A percentile compares a stretch with the other conserved stretches of the same genome.
Conservation (phyloP, 2,797 vertebrate species). For the Eleutherodactylus coqui region DNA sequence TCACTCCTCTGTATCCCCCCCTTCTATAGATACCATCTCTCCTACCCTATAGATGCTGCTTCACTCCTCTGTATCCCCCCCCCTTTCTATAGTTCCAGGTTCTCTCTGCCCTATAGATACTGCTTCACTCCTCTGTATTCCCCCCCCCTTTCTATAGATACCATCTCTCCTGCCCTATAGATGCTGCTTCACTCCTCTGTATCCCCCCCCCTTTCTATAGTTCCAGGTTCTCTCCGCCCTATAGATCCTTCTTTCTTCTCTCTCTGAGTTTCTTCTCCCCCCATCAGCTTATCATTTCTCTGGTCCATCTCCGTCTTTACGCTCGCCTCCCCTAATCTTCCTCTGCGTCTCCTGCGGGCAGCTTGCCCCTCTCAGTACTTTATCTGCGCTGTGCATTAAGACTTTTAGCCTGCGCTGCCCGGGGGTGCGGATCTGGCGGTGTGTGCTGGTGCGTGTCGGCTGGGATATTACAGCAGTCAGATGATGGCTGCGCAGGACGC, state of each 20-base stretch:
- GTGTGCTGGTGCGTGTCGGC: conserved; percentile 36
- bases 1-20: no score
- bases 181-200: no score
- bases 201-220: no score
- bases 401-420: conserved; percentile 24
- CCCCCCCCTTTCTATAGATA: no score
- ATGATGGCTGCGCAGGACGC: neutral
- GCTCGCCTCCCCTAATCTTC: neutral
- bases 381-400: conserved; percentile 43
- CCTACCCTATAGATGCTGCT: no score
- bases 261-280: neutral
- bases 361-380: conserved; percentile 32
- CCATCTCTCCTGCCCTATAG: no score
- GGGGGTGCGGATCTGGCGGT: conserved; percentile 2
- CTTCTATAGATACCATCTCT: neutral
- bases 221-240: neutral
- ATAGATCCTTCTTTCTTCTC: neutral
- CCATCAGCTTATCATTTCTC: neutral
- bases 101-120: no score
- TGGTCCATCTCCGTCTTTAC: neutral
- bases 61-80: no score
- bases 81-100: no score
- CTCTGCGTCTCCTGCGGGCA: neutral
- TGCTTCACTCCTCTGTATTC: no score
- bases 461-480: neutral